phyloP scores from a whole-genome alignment of 37 sponge, comb jelly and placozoan species.

The Hexactinellida sp. region DNA sequence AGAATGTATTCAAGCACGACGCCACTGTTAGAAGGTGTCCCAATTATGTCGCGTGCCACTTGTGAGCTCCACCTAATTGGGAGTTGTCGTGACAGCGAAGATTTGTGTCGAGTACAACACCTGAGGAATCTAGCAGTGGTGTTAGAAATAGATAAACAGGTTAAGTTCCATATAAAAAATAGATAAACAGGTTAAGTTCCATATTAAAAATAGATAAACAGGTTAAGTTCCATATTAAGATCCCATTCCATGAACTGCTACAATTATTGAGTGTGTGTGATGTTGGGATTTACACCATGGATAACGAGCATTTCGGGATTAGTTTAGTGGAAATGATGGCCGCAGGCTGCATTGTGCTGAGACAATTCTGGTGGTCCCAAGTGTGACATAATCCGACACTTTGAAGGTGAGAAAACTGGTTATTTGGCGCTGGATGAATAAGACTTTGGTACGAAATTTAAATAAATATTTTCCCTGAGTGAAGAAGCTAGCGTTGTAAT shows the following conservation, averaged over 20 bases:
- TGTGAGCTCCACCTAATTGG: constrained; percentile 60
- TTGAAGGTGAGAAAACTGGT: constrained; percentile 56
- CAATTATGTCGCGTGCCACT: neutral
- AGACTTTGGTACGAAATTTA: constrained; percentile 40
- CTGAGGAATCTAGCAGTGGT: constrained; percentile 31
- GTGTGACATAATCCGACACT: constrained; percentile 75
- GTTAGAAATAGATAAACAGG: too few species aligned
- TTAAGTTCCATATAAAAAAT: too few species aligned
- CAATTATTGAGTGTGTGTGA: constrained; percentile 26
- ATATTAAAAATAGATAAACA: too few species aligned
- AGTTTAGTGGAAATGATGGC: constrained; percentile 91
- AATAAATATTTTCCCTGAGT: constrained; percentile 27
- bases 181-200: too few species aligned
- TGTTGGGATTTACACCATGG: constrained; percentile 87
- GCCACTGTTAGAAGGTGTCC: too few species aligned
- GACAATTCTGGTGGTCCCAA: constrained; percentile 80
- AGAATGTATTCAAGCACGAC: too few species aligned
- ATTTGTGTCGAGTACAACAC: constrained; percentile 46
- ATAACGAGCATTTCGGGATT: constrained; percentile 98
- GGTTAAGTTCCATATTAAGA: constrained; percentile 52
- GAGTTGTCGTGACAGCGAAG: constrained; percentile 72
- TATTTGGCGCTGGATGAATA: constrained; percentile 50
- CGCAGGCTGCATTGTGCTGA: constrained; percentile 77
- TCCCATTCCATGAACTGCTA: constrained; percentile 49
- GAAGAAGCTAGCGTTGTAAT: constrained; percentile 29